These are phyloP conservation scores for Rallus limicola DNA, from an alignment of 2,113 vertebrate species.

Conservation along the genomic window DNA sequence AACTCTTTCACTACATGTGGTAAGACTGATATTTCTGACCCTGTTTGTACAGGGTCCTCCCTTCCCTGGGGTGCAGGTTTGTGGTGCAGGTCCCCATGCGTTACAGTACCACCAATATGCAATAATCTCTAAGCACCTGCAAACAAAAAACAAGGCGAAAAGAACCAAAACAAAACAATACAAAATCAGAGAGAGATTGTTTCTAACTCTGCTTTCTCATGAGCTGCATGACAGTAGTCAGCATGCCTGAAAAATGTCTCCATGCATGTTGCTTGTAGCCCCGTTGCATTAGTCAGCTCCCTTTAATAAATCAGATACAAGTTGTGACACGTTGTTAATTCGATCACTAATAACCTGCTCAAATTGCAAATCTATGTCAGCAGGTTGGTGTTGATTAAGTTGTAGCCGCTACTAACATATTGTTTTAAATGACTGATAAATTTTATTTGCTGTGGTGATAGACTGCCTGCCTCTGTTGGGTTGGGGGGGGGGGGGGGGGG, in stretches of 20 bases:
- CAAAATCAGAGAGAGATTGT: not conserved
- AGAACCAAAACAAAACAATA: too few relatives aligned
- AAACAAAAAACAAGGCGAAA: not conserved
- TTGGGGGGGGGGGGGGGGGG: not conserved
- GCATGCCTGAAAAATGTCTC: slow-evolving; percentile 18
- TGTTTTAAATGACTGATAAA: slow-evolving; percentile 81
- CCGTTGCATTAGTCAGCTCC: slow-evolving; percentile 53
- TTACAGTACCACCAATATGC: not conserved
- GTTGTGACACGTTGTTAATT: slow-evolving; percentile 82
- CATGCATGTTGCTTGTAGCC: slow-evolving; percentile 47
- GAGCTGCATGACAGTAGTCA: not conserved
- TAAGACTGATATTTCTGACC: not conserved
- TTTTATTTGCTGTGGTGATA: slow-evolving; percentile 69
- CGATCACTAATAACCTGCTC: slow-evolving; percentile 79
- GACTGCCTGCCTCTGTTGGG: slow-evolving; percentile 40
- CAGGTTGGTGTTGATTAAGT: slow-evolving; percentile 83
- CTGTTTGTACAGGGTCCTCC: not conserved
- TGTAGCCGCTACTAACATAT: slow-evolving; percentile 67
- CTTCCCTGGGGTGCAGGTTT: accelerated
- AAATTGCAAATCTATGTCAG: slow-evolving; percentile 78
- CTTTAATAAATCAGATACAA: slow-evolving; percentile 81
- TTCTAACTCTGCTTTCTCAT: not conserved
- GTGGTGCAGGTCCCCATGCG: not conserved
- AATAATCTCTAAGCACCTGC: not conserved
- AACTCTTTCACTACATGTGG: not conserved